Evolutionary conservation across 1,140 invertebrate species (phyloP).

Genomic region (Ceratina australensis): DNA sequence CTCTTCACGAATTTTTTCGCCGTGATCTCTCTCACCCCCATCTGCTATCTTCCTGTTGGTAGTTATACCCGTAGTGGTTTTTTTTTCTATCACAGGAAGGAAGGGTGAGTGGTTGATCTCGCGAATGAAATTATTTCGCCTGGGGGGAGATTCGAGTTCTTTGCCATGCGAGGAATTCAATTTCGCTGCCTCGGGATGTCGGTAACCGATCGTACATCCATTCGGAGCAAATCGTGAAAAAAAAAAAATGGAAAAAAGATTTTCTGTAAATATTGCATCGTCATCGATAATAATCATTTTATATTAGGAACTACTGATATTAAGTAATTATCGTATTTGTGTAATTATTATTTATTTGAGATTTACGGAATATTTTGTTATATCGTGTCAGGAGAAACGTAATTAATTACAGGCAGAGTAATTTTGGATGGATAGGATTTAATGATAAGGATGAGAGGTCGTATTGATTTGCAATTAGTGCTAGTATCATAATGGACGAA

Average conservation of each 20-base stretch:
- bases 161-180: slow-evolving; percentile 56
- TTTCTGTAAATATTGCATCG: no score
- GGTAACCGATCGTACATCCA: slow-evolving; percentile 11
- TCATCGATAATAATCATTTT: no score
- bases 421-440: background rate
- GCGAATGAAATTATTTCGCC: slow-evolving; percentile 61
- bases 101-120: slow-evolving; percentile 54
- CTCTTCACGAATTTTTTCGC: slow-evolving; percentile 14
- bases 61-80: background rate
- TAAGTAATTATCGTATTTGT: no score
- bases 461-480: slow-evolving; percentile 20
- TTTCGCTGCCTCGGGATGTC: slow-evolving; percentile 50
- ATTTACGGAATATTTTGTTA: background rate
- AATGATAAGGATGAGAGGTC: background rate
- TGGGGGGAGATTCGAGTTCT: slow-evolving; percentile 38
- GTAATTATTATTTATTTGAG: no score
- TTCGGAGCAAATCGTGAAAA: background rate
- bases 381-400: no score
- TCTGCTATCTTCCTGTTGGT: background rate
- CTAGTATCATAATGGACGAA: background rate
- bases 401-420: background rate
- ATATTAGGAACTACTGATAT: no score
- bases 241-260: no score
- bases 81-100: slow-evolving; percentile 9
- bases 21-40: background rate